phyloP scores from a whole-genome alignment of 2,113 vertebrate species.

The Anser cygnoides region DNA sequence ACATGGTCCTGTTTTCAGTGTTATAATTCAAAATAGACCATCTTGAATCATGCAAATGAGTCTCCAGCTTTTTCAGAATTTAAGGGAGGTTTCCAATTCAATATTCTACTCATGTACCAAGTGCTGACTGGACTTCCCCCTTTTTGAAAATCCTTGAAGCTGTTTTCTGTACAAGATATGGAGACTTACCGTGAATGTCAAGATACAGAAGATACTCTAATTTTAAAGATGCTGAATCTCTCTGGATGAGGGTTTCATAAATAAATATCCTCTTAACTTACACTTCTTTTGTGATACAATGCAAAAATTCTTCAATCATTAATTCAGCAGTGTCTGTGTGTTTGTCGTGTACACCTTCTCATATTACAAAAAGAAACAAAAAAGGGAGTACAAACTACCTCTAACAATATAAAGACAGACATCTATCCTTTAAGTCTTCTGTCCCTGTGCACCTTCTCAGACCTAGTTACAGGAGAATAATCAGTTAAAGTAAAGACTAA shows the following conservation, averaged over 20 bases:
- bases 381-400: not conserved
- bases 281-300: not conserved
- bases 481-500: not conserved
- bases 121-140: slow-evolving; percentile 47
- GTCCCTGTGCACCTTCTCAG: not conserved
- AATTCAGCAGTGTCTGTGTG: not conserved
- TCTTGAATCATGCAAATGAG: slow-evolving; percentile 54
- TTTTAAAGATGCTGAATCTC: slow-evolving; percentile 60
- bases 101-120: slow-evolving; percentile 47
- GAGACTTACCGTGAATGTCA: slow-evolving; percentile 45
- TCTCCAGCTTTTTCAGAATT: slow-evolving; percentile 62
- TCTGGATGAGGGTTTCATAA: slow-evolving; percentile 63
- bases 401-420: not conserved
- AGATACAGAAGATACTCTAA: not conserved
- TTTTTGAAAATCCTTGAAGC: slow-evolving; percentile 57
- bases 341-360: not conserved
- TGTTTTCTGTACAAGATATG: slow-evolving; percentile 44
- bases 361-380: not conserved
- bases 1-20: slow-evolving; percentile 54
- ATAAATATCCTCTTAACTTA: slow-evolving; percentile 71
- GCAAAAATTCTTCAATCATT: not conserved
- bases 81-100: slow-evolving; percentile 28
- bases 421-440: not conserved
- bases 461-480: not conserved
- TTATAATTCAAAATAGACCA: slow-evolving; percentile 66